phyloP scores from a whole-genome alignment of 2,797 vertebrate genomes.

The Cynodonichthys magdalenae region DNA sequence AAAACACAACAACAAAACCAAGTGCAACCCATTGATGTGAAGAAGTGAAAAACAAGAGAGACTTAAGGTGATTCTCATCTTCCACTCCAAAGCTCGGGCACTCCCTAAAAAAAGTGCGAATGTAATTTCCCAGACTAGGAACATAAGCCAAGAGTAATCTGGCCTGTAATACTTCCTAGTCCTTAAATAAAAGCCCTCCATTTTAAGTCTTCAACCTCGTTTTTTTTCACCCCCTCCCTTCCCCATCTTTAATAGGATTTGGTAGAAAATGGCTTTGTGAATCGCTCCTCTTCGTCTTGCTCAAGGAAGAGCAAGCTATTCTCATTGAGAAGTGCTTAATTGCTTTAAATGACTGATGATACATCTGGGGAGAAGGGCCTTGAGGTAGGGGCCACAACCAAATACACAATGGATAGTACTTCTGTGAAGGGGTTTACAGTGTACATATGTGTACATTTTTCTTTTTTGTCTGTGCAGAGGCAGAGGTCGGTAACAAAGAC shows the following conservation, averaged over 20 bases:
- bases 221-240: slow-evolving; percentile 54
- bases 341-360: slow-evolving; percentile 88
- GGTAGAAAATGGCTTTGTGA: slow-evolving; percentile 85
- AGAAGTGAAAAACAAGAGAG: slow-evolving; percentile 79
- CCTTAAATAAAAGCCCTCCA: slow-evolving; percentile 88
- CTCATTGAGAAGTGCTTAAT: slow-evolving; percentile 86
- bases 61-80: slow-evolving; percentile 80
- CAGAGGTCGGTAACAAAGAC: slow-evolving; percentile 39
- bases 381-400: slow-evolving; percentile 72
- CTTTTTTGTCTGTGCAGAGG: slow-evolving; percentile 1
- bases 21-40: slow-evolving; percentile 70
- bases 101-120: slow-evolving; percentile 77
- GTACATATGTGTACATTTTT: slow-evolving; percentile 4
- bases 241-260: slow-evolving; percentile 86
- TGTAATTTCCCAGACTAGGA: slow-evolving; percentile 86
- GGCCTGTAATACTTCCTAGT: slow-evolving; percentile 85
- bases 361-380: slow-evolving; percentile 74
- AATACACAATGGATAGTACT: slow-evolving; percentile 71
- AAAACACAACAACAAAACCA: slow-evolving; percentile 73
- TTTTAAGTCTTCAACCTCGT: slow-evolving; percentile 81
- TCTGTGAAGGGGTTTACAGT: slow-evolving; percentile 31
- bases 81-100: slow-evolving; percentile 74
- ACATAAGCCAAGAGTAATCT: slow-evolving; percentile 87
- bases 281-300: slow-evolving; percentile 83
- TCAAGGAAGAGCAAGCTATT: slow-evolving; percentile 78